Evolutionary conservation across 2,113 vertebrate genomes (phyloP).

Genomic region (Chloropsis hardwickii): DNA sequence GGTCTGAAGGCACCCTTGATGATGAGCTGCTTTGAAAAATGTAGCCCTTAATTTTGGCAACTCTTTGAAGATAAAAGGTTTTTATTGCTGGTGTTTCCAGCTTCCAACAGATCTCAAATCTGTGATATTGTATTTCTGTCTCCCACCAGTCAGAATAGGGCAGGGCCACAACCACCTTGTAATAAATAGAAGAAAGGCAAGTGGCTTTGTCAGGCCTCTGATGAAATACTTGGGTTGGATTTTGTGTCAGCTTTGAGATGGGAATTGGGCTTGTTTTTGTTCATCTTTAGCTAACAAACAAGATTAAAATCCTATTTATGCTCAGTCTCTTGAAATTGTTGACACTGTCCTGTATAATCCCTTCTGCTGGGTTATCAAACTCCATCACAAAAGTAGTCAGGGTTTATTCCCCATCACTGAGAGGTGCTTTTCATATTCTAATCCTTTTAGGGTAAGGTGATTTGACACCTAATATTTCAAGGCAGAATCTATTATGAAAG

Average conservation of each 20-base stretch:
- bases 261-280: background rate
- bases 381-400: background rate
- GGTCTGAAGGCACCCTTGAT: background rate
- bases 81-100: background rate
- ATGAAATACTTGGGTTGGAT: background rate
- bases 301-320: background rate
- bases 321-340: background rate
- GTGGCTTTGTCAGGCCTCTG: background rate
- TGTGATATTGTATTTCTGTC: background rate
- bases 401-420: background rate
- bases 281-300: background rate
- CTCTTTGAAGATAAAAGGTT: background rate
- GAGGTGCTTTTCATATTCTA: background rate
- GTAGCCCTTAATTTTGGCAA: background rate
- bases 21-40: background rate
- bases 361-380: background rate
- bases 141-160: background rate
- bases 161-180: background rate
- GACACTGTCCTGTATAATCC: background rate
- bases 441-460: background rate
- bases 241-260: background rate
- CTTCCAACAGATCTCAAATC: background rate
- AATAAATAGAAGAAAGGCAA: background rate
- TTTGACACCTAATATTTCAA: slow-evolving; percentile 39
- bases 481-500: background rate